These are phyloP conservation scores for Zenarchopterus dispar DNA, from an alignment of 2,797 vertebrate species.

Conservation along the genomic window DNA sequence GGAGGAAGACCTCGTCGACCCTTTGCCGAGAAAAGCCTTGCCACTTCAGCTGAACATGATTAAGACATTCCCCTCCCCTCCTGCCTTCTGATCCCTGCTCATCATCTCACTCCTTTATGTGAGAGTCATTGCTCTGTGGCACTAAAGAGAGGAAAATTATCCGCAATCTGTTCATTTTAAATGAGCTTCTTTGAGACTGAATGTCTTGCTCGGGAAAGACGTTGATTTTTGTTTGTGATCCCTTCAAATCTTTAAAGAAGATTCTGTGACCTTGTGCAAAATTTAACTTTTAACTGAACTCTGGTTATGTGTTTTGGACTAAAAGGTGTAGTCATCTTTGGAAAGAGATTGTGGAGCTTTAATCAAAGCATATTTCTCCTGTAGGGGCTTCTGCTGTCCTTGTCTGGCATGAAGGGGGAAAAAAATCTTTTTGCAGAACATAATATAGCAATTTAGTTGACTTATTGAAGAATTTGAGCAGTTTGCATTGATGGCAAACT, in stretches of 20 bases:
- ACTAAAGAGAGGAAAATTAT: slow-evolving; percentile 34
- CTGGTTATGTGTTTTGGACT: slow-evolving; percentile 25
- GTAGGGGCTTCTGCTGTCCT: slow-evolving; percentile 16
- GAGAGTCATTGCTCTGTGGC: slow-evolving; percentile 8
- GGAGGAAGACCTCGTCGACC: slow-evolving; percentile 47
- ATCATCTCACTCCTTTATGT: slow-evolving; percentile 25
- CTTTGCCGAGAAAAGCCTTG: slow-evolving; percentile 13
- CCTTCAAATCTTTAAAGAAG: slow-evolving; percentile 1
- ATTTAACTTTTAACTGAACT: slow-evolving; percentile 30
- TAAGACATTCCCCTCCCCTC: slow-evolving; percentile 30
- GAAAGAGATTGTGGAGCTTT: slow-evolving; percentile 22
- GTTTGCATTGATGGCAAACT: slow-evolving; percentile 42
- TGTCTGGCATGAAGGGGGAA: slow-evolving; percentile 29
- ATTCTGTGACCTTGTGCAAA: neutral
- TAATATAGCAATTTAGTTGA: slow-evolving; percentile 48
- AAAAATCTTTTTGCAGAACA: slow-evolving; percentile 25
- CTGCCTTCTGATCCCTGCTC: slow-evolving; percentile 26
- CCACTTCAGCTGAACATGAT: slow-evolving; percentile 22
- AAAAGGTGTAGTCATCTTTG: slow-evolving; percentile 25
- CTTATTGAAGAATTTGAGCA: slow-evolving; percentile 43
- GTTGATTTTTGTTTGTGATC: slow-evolving; percentile 46
- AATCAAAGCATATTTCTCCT: slow-evolving; percentile 25
- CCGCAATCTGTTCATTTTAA: slow-evolving; percentile 57
- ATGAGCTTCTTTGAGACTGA: slow-evolving; percentile 31
- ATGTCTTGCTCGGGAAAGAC: slow-evolving; percentile 18